Evolutionary conservation across 2,888 invertebrate species (phyloP), one percentile per base, ranked within the genome.

Genomic region (Cynaeus angustus): DNA sequence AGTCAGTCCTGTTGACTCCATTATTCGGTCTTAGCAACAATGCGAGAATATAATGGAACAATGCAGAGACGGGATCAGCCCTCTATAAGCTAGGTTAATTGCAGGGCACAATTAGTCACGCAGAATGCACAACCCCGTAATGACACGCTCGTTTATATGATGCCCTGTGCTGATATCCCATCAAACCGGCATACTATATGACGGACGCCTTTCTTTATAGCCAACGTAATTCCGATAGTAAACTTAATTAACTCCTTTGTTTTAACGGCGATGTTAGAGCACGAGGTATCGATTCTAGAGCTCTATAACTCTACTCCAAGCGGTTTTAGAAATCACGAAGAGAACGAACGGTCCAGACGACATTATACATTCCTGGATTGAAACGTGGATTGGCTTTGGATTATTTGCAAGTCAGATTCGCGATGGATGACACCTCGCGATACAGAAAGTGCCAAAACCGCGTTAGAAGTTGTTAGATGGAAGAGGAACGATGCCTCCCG

Each of bases 301-400:
- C 26, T 52, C n/a, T n/a, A n/a, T n/a, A n/a, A n/a, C n/a, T n/a
- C n/a, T 7, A 33, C 28, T 10, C 38, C 21, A n/a, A 4, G 21
- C 4, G 21, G 16, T 26, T 13, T 38, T 33, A 66, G 66, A 48
- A 66, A 66, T 56, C 66, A 65, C 55, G 65, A 48, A 52, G 55
- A 38, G 28, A 43, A 14, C 56, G 28, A 43, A 14, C 56, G 16
- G 56, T 56, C 58, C 38, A 10, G 59, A 73, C 77, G 77, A 75
- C 76, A 79, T 80, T 79, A 80, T 78, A 77, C 77, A 79, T 80
- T 80, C 79, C 77, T 76, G 77, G 79, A 80, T 79, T 79, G 79
- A 80, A 80, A 78, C 79, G 77, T 77, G 80, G 75, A 80, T 80
- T 79, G 77, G 72, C 74, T 74, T 78, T 76, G 66, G 66, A 72